phyloP scores from a whole-genome alignment of 1,140 invertebrate genomes.

The Macrotrachela quadricornifera region DNA sequence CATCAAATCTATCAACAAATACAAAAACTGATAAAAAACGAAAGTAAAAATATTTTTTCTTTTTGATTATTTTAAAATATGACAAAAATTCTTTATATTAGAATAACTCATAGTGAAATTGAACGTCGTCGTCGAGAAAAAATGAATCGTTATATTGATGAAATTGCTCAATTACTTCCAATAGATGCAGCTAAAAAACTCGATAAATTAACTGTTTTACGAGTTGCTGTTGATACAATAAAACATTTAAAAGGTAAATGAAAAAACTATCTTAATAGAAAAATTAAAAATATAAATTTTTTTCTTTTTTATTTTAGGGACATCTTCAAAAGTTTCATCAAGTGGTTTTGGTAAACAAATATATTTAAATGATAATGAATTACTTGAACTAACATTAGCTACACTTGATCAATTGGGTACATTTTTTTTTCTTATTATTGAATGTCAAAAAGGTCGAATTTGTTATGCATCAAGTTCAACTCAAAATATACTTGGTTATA shows the following conservation, averaged over 20 bases:
- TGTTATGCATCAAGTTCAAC: slow-evolving; percentile 38
- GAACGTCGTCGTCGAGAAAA: slow-evolving; percentile 77
- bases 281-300: too few species aligned
- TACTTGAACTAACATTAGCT: slow-evolving; percentile 17
- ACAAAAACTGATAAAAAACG: not conserved
- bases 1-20: too few species aligned
- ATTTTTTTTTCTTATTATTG: slow-evolving; percentile 26
- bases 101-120: slow-evolving; percentile 68
- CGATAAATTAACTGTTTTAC: slow-evolving; percentile 71
- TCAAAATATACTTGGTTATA: not conserved
- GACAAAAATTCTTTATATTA: not conserved
- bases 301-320: too few species aligned
- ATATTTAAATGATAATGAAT: slow-evolving; percentile 33
- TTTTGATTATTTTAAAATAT: slow-evolving; percentile 3
- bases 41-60: not conserved
- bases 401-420: not conserved
- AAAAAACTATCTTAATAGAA: slow-evolving; percentile 33
- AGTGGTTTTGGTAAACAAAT: too few species aligned
- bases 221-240: slow-evolving; percentile 79
- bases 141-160: slow-evolving; percentile 83
- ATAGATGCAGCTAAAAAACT: slow-evolving; percentile 75
- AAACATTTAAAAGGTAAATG: slow-evolving; percentile 32
- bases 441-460: slow-evolving; percentile 73
- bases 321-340: too few species aligned
- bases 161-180: slow-evolving; percentile 66